Evolutionary conservation across 2,888 invertebrate species (phyloP).

Genomic region (Schizotus pectinicornis): DNA sequence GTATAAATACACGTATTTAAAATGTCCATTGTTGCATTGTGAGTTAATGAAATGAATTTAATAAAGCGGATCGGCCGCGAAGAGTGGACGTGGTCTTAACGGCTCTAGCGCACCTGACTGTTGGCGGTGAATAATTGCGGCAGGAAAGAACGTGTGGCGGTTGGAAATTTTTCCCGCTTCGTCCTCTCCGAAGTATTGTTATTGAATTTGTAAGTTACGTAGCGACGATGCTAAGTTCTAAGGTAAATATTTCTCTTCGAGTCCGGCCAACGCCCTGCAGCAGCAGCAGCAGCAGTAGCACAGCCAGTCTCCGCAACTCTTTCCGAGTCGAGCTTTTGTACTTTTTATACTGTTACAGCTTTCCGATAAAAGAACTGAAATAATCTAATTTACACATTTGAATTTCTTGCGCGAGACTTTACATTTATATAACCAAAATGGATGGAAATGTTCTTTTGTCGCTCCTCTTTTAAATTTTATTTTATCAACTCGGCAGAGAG

Average conservation of each 20-base stretch:
- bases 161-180: constrained; percentile 16
- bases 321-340: constrained; percentile 48
- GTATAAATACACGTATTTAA: constrained; percentile 31
- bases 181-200: constrained; percentile 36
- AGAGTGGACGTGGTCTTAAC: constrained; percentile 25
- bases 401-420: constrained; percentile 56
- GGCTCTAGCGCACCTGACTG: constrained; percentile 21
- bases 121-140: constrained; percentile 17
- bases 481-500: constrained; percentile 44
- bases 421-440: constrained; percentile 57
- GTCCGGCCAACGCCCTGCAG: constrained; percentile 41
- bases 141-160: constrained; percentile 2
- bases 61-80: constrained; percentile 13
- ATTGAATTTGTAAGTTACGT: constrained; percentile 44
- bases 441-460: constrained; percentile 57
- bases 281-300: constrained; percentile 5
- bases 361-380: constrained; percentile 56
- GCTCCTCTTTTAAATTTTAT: constrained; percentile 53
- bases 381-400: constrained; percentile 59
- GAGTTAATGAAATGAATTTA: constrained; percentile 28
- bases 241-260: constrained; percentile 47
- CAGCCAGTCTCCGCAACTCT: constrained; percentile 50
- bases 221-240: constrained; percentile 45
- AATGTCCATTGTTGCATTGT: constrained; percentile 36
- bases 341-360: constrained; percentile 55